Conservation (phyloP, 2,797 vertebrate species). For the Cirrhinus mrigala region DNA sequence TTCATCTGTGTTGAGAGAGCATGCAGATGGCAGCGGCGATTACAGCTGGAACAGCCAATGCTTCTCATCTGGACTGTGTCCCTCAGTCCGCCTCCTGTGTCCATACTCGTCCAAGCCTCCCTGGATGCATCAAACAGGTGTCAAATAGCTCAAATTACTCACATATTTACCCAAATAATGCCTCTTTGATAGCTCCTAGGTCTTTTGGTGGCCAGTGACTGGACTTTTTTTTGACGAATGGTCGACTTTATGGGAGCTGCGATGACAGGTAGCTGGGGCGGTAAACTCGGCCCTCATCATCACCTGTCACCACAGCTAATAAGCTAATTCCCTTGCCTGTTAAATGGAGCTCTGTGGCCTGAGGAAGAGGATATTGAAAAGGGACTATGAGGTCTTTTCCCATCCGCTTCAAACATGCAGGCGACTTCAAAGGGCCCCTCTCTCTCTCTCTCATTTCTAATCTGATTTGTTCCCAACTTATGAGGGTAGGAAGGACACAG, state of each 20-base stretch:
- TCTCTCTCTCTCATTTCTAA: conserved; percentile 47
- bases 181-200: conserved; percentile 67
- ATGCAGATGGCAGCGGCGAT: conserved; percentile 70
- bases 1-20: conserved; percentile 73
- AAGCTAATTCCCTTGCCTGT: conserved; percentile 68
- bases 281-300: conserved; percentile 65
- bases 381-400: conserved; percentile 47
- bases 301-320: conserved; percentile 75
- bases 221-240: conserved; percentile 52
- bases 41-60: conserved; percentile 59
- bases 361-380: conserved; percentile 59
- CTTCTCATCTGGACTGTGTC: conserved; percentile 55
- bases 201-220: conserved; percentile 56
- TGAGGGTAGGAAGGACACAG: conserved; percentile 50
- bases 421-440: conserved; percentile 62
- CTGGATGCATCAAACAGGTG: conserved; percentile 70
- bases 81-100: background rate
- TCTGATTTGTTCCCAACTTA: conserved; percentile 64
- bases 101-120: conserved; percentile 51
- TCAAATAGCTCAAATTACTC: conserved; percentile 76
- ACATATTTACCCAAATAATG: conserved; percentile 74
- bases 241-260: conserved; percentile 54
- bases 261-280: conserved; percentile 64
- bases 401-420: conserved; percentile 57
- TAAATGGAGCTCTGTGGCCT: conserved; percentile 64